Base-by-base conservation (phyloP, 1,140 invertebrate genomes). In the Stegodyphus dumicola region DNA sequence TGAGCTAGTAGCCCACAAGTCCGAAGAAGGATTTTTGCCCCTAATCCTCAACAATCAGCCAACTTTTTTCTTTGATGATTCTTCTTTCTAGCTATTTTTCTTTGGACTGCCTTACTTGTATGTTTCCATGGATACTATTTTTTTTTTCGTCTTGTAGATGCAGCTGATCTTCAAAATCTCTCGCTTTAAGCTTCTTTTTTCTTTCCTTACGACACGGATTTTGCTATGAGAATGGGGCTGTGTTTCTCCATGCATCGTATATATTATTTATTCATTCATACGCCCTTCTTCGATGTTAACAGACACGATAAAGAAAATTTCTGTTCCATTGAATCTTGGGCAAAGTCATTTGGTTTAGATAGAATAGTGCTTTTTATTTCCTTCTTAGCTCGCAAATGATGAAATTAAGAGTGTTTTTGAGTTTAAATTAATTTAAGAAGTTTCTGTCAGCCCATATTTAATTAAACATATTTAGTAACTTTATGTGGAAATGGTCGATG, bases 1-100 rank as follows among this genome's bases (percentile, higher is more conserved):
- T 78, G 33, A 66, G 60, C 75, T 51, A 77, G 56, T 77, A 60
- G 66, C 9, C 75, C 75, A 67, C n/a, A 18, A 18, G 66, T n/a
- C 17, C 33, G 66, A 67, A 49, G 52, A 17, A 13, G 75, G 60
- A 77, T 77, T 77, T 33, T 77, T 77, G 13, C 51, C 48, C 77
- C 51, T 69, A 78, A 78, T 78, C 77, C 66, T 51, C 33, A 60
- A 60, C 73, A 75, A 75, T 75, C 73, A 75, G 73, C 73, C 52
- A 7, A 60, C n/a, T 74, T 74, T 73, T 77, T 66, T 71, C 51
- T 52, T 65, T 65, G 33, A 33, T 33, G 33, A 33, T 60, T 54
- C 60, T 65, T 52, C 33, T 54, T 77, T 49, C 51, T 65, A 15
- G 6, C 15, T 75, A 2, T 75, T 60, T 18, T 60, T 60, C 53